These are phyloP conservation scores for Gandaritis pyraliata DNA, from an alignment of 2,888 invertebrate genomes.

Conservation along the genomic window DNA sequence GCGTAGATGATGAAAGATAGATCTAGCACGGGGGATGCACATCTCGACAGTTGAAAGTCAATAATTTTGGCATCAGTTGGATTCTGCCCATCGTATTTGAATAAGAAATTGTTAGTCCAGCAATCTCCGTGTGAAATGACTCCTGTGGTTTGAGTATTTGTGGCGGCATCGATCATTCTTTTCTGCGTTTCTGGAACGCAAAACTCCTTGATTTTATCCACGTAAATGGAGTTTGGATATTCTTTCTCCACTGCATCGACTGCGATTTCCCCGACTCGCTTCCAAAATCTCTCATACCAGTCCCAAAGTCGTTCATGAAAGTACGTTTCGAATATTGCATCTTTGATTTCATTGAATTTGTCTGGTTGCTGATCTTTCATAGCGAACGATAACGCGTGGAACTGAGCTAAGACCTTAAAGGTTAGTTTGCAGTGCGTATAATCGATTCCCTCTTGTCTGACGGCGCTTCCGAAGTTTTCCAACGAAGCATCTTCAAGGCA, in stretches of 20 bases:
- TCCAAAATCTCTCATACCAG: slow-evolving; percentile 85
- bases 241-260: slow-evolving; percentile 87
- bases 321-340: slow-evolving; percentile 82
- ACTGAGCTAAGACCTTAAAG: slow-evolving; percentile 82
- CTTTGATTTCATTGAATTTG: slow-evolving; percentile 71
- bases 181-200: slow-evolving; percentile 79
- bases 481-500: slow-evolving; percentile 82
- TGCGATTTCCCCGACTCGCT: slow-evolving; percentile 78
- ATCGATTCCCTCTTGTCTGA: slow-evolving; percentile 80
- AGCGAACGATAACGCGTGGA: slow-evolving; percentile 85
- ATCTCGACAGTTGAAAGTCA: slow-evolving; percentile 88
- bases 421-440: slow-evolving; percentile 77
- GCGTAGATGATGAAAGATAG: slow-evolving; percentile 81
- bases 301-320: slow-evolving; percentile 78
- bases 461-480: slow-evolving; percentile 70
- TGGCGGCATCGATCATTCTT: slow-evolving; percentile 73
- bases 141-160: slow-evolving; percentile 64
- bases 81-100: slow-evolving; percentile 61
- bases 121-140: slow-evolving; percentile 89
- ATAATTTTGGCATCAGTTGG: slow-evolving; percentile 84
- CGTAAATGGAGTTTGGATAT: slow-evolving; percentile 84
- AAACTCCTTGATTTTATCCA: slow-evolving; percentile 82
- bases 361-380: slow-evolving; percentile 82
- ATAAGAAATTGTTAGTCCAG: slow-evolving; percentile 90
- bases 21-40: slow-evolving; percentile 84